Evolutionary conservation across 2,888 invertebrate genomes (phyloP).

Genomic region (Pandemis corylana): DNA sequence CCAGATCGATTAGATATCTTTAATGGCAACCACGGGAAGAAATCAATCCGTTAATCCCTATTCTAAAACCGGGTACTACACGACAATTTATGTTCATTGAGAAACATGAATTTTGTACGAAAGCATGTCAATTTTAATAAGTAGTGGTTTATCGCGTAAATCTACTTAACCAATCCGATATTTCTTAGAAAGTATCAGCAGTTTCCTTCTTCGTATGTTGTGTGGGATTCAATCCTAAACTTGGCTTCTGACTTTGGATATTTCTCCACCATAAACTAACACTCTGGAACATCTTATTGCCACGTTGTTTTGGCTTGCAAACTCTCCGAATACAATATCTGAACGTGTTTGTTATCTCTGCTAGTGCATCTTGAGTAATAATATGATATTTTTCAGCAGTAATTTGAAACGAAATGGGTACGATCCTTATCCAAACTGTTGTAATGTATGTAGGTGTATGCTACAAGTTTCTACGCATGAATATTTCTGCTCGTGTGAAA

Average conservation of each 20-base stretch:
- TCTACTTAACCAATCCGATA: no score
- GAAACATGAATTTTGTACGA: no score
- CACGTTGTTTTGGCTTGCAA: constrained; percentile 10
- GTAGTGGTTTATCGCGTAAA: no score
- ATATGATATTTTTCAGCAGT: constrained; percentile 10
- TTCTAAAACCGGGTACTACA: no score
- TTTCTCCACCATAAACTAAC: constrained; percentile 22
- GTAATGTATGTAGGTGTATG: constrained; percentile 7
- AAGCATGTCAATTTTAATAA: no score
- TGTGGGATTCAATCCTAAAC: no score
- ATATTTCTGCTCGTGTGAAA: constrained; percentile 9
- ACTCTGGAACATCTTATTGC: constrained; percentile 15
- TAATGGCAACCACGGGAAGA: no score
- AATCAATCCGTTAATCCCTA: no score
- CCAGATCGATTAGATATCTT: no score
- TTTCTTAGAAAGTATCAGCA: no score
- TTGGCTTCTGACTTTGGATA: constrained; percentile 4
- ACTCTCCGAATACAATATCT: constrained; percentile 8
- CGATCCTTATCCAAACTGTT: constrained; percentile 15
- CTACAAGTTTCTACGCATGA: constrained; percentile 4
- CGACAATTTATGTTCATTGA: no score
- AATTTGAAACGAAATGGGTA: constrained; percentile 21
- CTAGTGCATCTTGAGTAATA: constrained; percentile 6
- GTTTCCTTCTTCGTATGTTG: neutral
- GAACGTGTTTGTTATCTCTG: constrained; percentile 8